Percentiles rank a stretch among this genome's conserved stretches.
Conservation (phyloP, 1,140 invertebrate genomes). For the Camponotus vicinus region DNA sequence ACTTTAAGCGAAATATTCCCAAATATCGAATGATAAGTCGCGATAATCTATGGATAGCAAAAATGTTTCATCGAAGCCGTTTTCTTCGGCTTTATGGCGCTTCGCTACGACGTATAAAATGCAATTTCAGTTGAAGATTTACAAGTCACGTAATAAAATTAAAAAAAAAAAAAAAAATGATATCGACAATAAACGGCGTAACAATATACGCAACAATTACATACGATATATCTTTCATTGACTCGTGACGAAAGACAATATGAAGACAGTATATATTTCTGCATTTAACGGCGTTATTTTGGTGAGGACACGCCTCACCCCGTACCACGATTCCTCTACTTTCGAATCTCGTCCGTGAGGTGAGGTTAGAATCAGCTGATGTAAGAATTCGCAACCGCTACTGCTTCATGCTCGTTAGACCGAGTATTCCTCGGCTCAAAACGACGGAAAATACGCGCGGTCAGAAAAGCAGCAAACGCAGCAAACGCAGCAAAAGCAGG, state of each 20-base stretch:
- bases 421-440: neutral
- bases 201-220: neutral
- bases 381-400: constrained; percentile 56
- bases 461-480: neutral
- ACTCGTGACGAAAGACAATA: neutral
- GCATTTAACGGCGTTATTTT: constrained; percentile 42
- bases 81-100: constrained; percentile 20
- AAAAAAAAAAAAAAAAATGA: constrained; percentile 17
- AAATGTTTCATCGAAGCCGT: constrained; percentile 23
- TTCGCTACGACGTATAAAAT: neutral
- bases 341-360: constrained; percentile 71
- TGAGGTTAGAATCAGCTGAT: constrained; percentile 65
- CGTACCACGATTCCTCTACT: constrained; percentile 54
- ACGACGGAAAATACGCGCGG: neutral
- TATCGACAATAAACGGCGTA: neutral
- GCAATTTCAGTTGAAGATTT: constrained; percentile 17
- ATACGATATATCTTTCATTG: neutral
- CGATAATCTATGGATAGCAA: neutral
- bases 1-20: neutral
- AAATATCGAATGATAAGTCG: neutral
- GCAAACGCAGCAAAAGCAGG: neutral
- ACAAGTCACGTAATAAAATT: constrained; percentile 23
- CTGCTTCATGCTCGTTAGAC: constrained; percentile 33
- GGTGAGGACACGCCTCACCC: constrained; percentile 34
- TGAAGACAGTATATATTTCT: neutral